Conservation (phyloP, 2,888 invertebrate genomes). For the Enoplolaimus lenunculus region DNA sequence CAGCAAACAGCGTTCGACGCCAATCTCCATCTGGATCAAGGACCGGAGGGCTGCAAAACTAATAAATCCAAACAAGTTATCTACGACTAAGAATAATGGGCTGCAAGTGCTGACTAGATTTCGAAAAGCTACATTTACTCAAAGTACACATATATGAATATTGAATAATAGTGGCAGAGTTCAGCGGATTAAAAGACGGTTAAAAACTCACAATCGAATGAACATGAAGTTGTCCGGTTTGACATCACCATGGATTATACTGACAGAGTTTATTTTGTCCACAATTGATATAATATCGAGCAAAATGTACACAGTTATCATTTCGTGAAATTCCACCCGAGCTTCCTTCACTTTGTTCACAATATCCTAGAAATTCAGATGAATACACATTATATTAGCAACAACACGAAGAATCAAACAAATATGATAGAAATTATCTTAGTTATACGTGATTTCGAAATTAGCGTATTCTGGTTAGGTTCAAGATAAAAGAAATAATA, state of each 20-base stretch:
- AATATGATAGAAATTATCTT: not conserved
- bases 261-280: constrained; percentile 65
- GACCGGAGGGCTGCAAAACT: constrained; percentile 2
- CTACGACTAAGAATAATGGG: too few species aligned
- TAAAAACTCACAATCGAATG: constrained; percentile 38
- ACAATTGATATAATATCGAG: constrained; percentile 69
- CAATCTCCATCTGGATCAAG: not conserved
- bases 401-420: constrained; percentile 7
- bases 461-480: not conserved
- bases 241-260: constrained; percentile 83
- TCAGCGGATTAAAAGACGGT: too few species aligned
- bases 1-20: not conserved
- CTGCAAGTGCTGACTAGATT: too few species aligned
- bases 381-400: constrained; percentile 22
- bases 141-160: too few species aligned
- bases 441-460: not conserved
- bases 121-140: too few species aligned
- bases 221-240: constrained; percentile 87
- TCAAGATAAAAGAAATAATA: not conserved
- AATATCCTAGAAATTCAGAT: constrained; percentile 45
- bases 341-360: constrained; percentile 25
- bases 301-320: constrained; percentile 59
- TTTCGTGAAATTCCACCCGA: constrained; percentile 47
- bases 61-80: constrained; percentile 49
- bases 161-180: too few species aligned